Conservation (phyloP, 2,113 vertebrate species). For the Mesocricetus auratus region DNA sequence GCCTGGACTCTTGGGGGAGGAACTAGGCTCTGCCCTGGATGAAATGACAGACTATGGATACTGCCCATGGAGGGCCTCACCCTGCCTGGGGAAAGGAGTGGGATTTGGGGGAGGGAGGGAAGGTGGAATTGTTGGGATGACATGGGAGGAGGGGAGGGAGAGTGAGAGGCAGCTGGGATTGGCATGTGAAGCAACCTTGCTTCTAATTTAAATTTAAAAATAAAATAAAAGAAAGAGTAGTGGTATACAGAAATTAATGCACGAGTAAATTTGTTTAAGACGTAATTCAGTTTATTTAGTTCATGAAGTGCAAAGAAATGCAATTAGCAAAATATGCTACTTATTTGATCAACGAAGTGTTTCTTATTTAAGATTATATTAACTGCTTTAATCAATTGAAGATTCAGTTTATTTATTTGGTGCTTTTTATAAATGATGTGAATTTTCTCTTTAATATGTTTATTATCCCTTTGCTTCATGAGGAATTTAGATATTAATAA, state of each 20-base stretch:
- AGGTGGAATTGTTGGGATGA: no score
- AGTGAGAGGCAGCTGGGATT: no score
- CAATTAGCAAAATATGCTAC: constrained; percentile 27
- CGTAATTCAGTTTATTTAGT: constrained; percentile 33
- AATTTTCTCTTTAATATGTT: constrained; percentile 23
- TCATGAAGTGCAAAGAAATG: constrained; percentile 45
- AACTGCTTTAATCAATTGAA: not conserved
- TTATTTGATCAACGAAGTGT: constrained; percentile 45
- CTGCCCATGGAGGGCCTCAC: no score
- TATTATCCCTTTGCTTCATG: not conserved
- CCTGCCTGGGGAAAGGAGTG: no score
- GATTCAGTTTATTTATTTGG: not conserved
- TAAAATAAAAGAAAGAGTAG: no score
- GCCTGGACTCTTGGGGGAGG: no score
- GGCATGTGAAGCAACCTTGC: no score
- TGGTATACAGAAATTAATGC: not conserved
- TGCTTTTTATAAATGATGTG: not conserved
- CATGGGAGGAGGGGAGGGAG: no score
- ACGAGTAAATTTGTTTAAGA: constrained; percentile 11
- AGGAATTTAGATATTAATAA: not conserved
- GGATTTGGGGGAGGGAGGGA: no score
- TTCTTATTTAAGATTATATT: constrained; percentile 51
- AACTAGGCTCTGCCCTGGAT: no score
- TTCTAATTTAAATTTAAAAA: no score
- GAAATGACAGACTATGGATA: no score